Base-by-base conservation (phyloP, 23 tunicate species). In the Ciona savignyi region DNA sequence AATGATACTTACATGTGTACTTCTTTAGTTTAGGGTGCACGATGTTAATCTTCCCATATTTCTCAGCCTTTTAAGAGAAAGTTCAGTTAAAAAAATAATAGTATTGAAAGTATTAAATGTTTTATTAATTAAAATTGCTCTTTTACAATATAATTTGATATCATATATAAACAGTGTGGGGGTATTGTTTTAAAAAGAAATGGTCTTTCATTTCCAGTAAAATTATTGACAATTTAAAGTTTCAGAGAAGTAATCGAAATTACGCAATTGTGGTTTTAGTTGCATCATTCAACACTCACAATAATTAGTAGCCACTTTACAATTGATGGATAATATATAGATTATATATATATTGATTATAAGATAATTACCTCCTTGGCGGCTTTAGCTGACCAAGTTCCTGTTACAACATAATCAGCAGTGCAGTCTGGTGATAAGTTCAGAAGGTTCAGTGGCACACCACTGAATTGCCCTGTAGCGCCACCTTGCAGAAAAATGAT, bases 341-440 rank as follows among this genome's bases (percentile, higher is more conserved):
- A n/a, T n/a, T n/a, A n/a, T n/a, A n/a, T n/a, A n/a, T n/a, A n/a
- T n/a, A n/a, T n/a, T n/a, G n/a, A n/a, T n/a, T n/a, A n/a, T n/a
- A 48, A 32, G n/a, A n/a, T n/a, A n/a, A 71, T 60, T 48, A 83
- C 96, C 78, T 90, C 97, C 75, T 90, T 90, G 51, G 72, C 82
- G 20, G 97, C 97, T 75, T 90, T 90, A 11, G 89, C 90, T 27
- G 97, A 90, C 97, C 97, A 90, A 1, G 90, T 84, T 30, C 97
- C 97, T 24, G 97, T 90, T 9, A 90, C 90, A 35, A 83, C 75
- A 79, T 90, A 90, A 84, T 90, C 97, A 4, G 90, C 90, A 6
- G 90, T 33, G 1, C 22, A 28, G 29, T 68, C 33, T n/a, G 82
- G 80, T 51, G 83, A 81, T 25, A 78, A 65, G 20, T 65, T 35